Evolutionary conservation across 2,888 invertebrate species (phyloP), one percentile per base, ranked within the genome.

Genomic region (Stenodera caucasica): DNA sequence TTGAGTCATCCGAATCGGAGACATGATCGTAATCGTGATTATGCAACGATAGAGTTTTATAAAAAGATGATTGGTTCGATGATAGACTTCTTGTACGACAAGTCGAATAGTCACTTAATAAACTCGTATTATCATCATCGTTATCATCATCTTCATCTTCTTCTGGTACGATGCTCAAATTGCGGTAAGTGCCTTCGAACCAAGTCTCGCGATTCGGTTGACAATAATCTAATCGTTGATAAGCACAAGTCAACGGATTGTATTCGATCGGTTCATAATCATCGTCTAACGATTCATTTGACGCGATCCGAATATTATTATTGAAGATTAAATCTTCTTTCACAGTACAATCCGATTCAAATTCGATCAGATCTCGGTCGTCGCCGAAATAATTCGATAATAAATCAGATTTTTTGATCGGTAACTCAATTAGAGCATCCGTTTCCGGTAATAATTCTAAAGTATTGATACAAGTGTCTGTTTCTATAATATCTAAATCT

Each of bases 91-190:
- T 49, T 14, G 40, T 60, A 15, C 49, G 45, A 49, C 23, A 55
- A 60, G 70, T 72, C 3, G 75, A 73, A 49, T 72, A 72, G 55
- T 67, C 64, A 51, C 74, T 73, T 21, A 77, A 61, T 52, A 76
- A 64, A 60, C 77, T 79, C 7, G 71, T 55, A 64, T 72, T 76
- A 64, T 81, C 80, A 23, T 63, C 63, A 64, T 81, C 81, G 60
- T 80, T 80, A 71, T 81, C 80, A 63, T 81, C 80, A 23, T 63
- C 63, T 65, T 81, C 81, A 61, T 80, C 80, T 72, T 81, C 80
- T 64, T 81, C 80, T 0, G 79, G 79, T n/a, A 81, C 80, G 35
- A 79, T 73, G 61, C 79, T 80, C n/a, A 81, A 71, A 68, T 81
- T 80, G 51, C 80, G 66, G 61, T 80, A 80, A 7, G 79, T 76